Evolutionary conservation across 2,113 vertebrate species (phyloP), one percentile per base, ranked within the genome.

Genomic region (Cranoglanis bouderius): DNA sequence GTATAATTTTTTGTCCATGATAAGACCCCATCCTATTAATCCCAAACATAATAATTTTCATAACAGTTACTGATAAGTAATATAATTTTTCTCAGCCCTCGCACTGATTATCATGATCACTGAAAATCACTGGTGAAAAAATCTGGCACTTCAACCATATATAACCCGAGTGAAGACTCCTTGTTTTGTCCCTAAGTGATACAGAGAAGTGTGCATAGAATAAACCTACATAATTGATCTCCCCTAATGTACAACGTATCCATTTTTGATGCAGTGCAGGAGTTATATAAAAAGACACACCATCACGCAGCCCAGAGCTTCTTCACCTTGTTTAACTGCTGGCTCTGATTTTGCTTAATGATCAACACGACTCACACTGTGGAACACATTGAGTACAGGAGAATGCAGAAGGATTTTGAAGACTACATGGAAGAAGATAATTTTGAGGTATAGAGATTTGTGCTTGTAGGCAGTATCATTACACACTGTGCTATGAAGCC

Each of bases 181-280:
- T 65, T 84, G n/a, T 84, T 80, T 87, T 75, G 78, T 82, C 61
- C 26, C 35, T 21, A 19, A 38, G 53, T 65, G 40, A 53, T 82
- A 77, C 78, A 83, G 80, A 84, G 67, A 40, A 78, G 46, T 26
- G 40, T 40, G 87, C 35, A 74, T 70, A 80, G 88, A 90, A 89
- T 88, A 88, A 81, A 63, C 49, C 61, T 87, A 87, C 90, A 87
- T 89, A 89, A 89, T 87, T 87, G 61, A 89, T 89, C 55, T 72
- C 53, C 88, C 87, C 59, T 81, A 38, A 90, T 90, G 29, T 88
- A 84, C 86, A 89, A 89, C 51, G 75, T 84, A 88, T 84, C 85
- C 65, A 74, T 78, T 55, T 43, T 84, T 85, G 74, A 86, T 85
- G 82, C 83, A 77, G 57, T 40, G 38, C 29, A 40, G n/a, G 46